Evolutionary conservation across 2,797 vertebrate species (phyloP), one percentile per base, ranked within the genome.

Genomic region (Microchirus variegatus): DNA sequence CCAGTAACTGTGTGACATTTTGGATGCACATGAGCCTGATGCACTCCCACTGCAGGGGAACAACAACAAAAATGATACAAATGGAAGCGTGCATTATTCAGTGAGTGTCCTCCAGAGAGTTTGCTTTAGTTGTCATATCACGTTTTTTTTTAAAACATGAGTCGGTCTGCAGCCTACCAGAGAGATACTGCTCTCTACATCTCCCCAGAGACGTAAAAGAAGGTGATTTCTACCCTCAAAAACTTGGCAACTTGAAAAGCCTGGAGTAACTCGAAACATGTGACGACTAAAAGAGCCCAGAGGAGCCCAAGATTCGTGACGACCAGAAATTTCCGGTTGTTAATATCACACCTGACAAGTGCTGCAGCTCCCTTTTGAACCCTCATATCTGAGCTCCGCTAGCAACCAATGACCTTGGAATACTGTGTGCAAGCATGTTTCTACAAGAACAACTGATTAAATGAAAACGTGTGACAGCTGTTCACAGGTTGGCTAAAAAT

Each of bases 391-490:
- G 57, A 48, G 76, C 72, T 76, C 67, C 51, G 16, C 81, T 37
- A 36, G 73, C 69, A 42, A 75, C 68, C 71, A 78, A 85, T 85
- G 85, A 90, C 87, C 87, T 91, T 90, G 81, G 65, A 52, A 77
- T 84, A 69, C 63, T 64, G 59, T 53, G 59, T 42, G 51, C 66
- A 65, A 73, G 49, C 57, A 55, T 3, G 19, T 55, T 71, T 78
- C 56, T 62, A 59, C 35, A 64, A 78, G 73, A 82, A 61, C 22
- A 57, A 72, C 47, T 53, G 65, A 79, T 74, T 64, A 67, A 72
- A 68, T 60, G 63, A 70, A 69, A 71, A 53, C 38, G 5, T 22
- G 15, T 62, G 26, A 53, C 47, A 71, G 67, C 36, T 63, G 26
- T 78, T 73, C 38, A 48, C 31, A 58, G 48, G 31, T 40, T 48